Percentiles rank a stretch among this genome's conserved stretches.
Conservation (phyloP, 2,888 invertebrate genomes). For the Hirtodrosophila trivittata region DNA sequence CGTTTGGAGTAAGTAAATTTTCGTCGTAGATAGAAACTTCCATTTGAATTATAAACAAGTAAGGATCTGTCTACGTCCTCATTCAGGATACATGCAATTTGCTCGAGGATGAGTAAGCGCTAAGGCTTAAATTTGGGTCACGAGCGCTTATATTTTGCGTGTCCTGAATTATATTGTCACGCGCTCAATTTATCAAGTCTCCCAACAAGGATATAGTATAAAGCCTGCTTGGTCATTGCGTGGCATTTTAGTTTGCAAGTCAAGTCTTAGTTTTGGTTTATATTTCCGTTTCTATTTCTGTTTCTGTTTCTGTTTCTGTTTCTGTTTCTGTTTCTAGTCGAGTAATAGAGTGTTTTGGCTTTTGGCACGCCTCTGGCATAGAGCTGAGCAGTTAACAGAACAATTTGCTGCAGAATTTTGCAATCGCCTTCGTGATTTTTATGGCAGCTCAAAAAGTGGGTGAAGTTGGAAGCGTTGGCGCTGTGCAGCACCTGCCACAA, state of each 20-base stretch:
- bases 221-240: constrained; percentile 25
- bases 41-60: background rate
- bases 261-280: constrained; percentile 13
- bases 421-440: constrained; percentile 27
- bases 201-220: constrained; percentile 15
- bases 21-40: too few species aligned
- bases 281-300: constrained; percentile 2
- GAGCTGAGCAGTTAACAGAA: constrained; percentile 43
- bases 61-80: too few species aligned
- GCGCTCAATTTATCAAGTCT: constrained; percentile 36
- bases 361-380: constrained; percentile 13
- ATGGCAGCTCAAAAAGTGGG: constrained; percentile 19
- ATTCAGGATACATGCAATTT: background rate
- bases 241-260: constrained; percentile 19
- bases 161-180: constrained; percentile 49
- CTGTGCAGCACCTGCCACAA: constrained; percentile 60
- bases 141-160: constrained; percentile 38
- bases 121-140: constrained; percentile 31
- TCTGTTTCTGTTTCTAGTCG: background rate
- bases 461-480: constrained; percentile 12
- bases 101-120: constrained; percentile 15
- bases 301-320: background rate
- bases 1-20: too few species aligned
- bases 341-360: constrained; percentile 12
- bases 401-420: constrained; percentile 51